A percentile compares a stretch with the other conserved stretches of the same genome.
phyloP scores from a whole-genome alignment of 37 sponge, comb jelly and placozoan species.

The Theonella swinhoei region DNA sequence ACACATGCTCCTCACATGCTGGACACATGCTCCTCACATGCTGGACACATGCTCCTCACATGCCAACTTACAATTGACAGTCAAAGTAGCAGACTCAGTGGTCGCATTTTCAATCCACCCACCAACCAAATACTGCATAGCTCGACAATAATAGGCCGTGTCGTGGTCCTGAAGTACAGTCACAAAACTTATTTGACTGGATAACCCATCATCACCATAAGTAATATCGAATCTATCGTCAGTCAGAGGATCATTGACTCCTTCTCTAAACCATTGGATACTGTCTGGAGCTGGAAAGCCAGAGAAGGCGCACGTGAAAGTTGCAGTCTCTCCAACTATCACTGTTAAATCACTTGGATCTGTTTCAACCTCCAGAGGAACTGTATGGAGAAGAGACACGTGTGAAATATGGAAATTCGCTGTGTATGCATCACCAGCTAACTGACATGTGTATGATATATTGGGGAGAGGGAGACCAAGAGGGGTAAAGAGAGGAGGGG shows the following conservation, averaged over 20 bases:
- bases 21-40: neutral
- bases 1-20: too few species aligned
- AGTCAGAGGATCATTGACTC: neutral
- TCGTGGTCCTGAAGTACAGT: neutral
- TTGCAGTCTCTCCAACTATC: conserved; percentile 8
- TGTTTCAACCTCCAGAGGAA: neutral
- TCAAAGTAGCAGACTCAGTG: neutral
- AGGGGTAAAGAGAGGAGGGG: too few species aligned
- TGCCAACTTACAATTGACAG: neutral
- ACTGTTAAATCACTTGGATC: conserved; percentile 3
- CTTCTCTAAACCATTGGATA: conserved; percentile 14
- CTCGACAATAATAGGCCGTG: neutral
- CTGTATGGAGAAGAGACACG: too few species aligned
- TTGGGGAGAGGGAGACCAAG: too few species aligned
- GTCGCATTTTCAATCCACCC: neutral
- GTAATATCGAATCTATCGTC: neutral
- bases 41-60: neutral
- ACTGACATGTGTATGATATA: too few species aligned
- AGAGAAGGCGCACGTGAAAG: conserved; percentile 9
- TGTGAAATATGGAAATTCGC: too few species aligned
- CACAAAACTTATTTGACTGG: neutral
- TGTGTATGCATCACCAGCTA: too few species aligned
- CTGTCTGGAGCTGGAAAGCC: neutral
- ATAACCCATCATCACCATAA: neutral
- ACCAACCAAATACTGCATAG: neutral